These are phyloP conservation scores for Lasioglossum marginatum DNA, from an alignment of 2,888 invertebrate species.

Conservation along the genomic window DNA sequence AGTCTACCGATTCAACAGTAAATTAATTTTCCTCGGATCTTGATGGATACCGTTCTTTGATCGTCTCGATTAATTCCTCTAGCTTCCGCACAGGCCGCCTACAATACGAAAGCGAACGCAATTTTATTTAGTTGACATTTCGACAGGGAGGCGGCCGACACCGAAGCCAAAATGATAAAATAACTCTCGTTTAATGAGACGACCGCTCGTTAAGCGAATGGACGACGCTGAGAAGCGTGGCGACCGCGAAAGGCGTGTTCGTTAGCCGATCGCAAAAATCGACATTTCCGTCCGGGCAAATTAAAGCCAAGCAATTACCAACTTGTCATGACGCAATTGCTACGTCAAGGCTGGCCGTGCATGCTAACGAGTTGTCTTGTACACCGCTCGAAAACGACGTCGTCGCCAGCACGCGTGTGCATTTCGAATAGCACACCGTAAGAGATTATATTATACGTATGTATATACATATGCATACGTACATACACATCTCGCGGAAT, in stretches of 20 bases:
- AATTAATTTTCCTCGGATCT: neutral
- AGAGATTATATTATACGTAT: neutral
- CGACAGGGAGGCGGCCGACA: neutral
- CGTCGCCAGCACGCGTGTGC: neutral
- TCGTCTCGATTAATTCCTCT: neutral
- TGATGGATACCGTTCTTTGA: neutral
- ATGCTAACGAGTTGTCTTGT: constrained; percentile 46
- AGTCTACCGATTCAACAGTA: no score
- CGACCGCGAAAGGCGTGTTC: constrained; percentile 31
- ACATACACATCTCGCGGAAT: no score
- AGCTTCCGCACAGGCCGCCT: neutral
- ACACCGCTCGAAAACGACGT: constrained; percentile 13
- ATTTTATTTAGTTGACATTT: neutral
- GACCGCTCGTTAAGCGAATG: constrained; percentile 28
- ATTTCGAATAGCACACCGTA: neutral
- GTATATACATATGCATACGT: neutral
- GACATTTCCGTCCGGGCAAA: constrained; percentile 32
- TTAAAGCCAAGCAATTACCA: constrained; percentile 46
- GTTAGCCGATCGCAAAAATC: constrained; percentile 36
- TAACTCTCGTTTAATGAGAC: constrained; percentile 21
- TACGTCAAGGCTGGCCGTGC: constrained; percentile 25
- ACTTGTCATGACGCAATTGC: constrained; percentile 37
- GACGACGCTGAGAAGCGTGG: neutral
- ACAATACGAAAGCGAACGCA: neutral
- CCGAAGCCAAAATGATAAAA: constrained; percentile 17